Evolutionary conservation across 2,888 invertebrate genomes (phyloP), one percentile per base, ranked within the genome.

Genomic region (Villa cingulata): DNA sequence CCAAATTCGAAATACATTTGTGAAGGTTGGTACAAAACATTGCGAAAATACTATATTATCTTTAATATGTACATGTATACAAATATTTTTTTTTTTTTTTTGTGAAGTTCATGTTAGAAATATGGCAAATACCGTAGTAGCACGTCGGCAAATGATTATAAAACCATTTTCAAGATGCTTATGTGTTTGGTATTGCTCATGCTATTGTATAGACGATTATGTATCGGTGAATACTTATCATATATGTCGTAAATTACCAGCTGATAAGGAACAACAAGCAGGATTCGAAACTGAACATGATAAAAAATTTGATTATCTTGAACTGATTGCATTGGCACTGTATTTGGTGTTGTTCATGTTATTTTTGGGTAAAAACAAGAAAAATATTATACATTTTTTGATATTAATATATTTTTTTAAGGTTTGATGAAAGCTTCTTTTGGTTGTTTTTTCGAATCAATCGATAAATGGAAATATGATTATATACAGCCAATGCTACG

Each of bases 151-250:
- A 16, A 54, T 65, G 50, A 52, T 54, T 15, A 51, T 64, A 29
- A 57, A 60, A 48, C 53, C 54, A n/a, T 51, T 56, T 42, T 51
- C 55, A 12, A 60, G 66, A 39, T 65, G 66, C 49, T 57, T 65
- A 39, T 65, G 66, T 51, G 49, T 65, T 12, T 63, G 62, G 62
- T 54, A 61, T 17, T 65, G 66, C 45, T 52, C 55, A 4, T 65
- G 65, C 36, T 58, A 62, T 41, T 65, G 66, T 46, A 52, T 63
- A 16, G 46, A 51, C 16, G 57, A 58, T 43, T 43, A 59, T n/a
- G 57, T 59, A 45, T 54, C 58, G 5, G 55, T 56, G 42, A 53
- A 56, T 2, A 56, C 58, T n/a, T 52, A 52, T 19, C 53, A 57
- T 32, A 52, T 56, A 18, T 65, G 65, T 48, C 54, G 57, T 32